Evolutionary conservation across 1,140 invertebrate genomes (phyloP).

Genomic region (Aradophagus sp.): DNA sequence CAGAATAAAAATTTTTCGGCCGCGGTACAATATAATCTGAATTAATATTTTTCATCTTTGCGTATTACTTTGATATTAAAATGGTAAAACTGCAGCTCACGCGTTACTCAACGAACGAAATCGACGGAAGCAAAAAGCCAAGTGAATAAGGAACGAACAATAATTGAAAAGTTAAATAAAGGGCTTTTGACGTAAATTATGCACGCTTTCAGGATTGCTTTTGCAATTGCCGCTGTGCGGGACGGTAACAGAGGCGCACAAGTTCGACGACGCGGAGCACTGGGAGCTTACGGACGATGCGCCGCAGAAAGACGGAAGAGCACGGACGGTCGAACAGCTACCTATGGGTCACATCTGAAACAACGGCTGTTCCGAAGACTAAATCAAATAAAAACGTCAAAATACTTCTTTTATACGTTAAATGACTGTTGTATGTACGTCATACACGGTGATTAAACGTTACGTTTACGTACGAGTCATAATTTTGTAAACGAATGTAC

Average conservation of each 20-base stretch:
- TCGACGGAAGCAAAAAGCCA: background rate
- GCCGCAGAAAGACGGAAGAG: constrained; percentile 54
- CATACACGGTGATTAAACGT: no score
- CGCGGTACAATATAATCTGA: no score
- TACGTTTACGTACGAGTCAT: no score
- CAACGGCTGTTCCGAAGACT: no score
- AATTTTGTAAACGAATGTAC: no score
- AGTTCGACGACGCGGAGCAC: constrained; percentile 71
- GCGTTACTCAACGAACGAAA: background rate
- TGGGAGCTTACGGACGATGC: constrained; percentile 73
- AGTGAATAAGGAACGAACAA: constrained; percentile 13
- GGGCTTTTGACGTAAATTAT: constrained; percentile 25
- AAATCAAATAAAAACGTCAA: no score
- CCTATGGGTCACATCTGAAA: constrained; percentile 67
- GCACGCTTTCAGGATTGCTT: constrained; percentile 65
- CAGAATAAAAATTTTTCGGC: no score
- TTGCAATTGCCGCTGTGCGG: constrained; percentile 68
- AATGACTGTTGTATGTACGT: no score
- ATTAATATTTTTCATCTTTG: no score
- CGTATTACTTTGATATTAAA: background rate
- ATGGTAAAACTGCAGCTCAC: no score
- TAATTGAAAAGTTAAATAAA: constrained; percentile 25
- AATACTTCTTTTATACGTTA: no score
- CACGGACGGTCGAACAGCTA: constrained; percentile 57
- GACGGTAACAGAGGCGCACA: constrained; percentile 68